These are phyloP conservation scores for Drosophila paramelanica DNA, from an alignment of 2,888 invertebrate genomes.

Conservation along the genomic window DNA sequence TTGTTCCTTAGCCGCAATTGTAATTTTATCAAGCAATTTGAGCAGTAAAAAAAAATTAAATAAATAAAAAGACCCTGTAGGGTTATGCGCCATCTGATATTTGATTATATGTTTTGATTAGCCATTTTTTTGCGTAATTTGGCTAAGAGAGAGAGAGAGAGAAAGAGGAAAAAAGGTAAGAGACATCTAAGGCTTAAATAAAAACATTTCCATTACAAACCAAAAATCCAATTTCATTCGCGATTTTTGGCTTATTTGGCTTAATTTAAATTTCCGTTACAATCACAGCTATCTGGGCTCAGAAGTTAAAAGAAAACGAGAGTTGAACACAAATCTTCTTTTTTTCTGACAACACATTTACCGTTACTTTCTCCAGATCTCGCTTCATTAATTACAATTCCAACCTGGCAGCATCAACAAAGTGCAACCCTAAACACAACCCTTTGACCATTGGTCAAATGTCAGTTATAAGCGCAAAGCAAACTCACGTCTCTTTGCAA, in stretches of 20 bases:
- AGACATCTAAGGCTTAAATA: background rate
- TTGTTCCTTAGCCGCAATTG: constrained; percentile 70
- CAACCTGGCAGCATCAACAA: constrained; percentile 11
- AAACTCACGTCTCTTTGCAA: constrained; percentile 7
- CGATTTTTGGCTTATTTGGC: too few species aligned
- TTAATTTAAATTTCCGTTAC: constrained; percentile 4
- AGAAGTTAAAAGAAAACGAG: too few species aligned
- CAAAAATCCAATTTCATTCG: too few species aligned
- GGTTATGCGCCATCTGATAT: constrained; percentile 57
- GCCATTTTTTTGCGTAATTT: constrained; percentile 13
- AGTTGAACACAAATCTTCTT: background rate
- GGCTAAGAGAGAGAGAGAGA: background rate
- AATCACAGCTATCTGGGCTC: background rate
- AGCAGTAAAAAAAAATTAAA: constrained; percentile 29
- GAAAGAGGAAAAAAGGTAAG: background rate
- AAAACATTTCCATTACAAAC: too few species aligned
- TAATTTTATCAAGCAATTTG: constrained; percentile 76
- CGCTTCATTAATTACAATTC: constrained; percentile 3
- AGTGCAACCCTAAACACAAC: constrained; percentile 34
- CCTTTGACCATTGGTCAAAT: constrained; percentile 75
- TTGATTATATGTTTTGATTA: constrained; percentile 58
- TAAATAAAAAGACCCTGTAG: constrained; percentile 1
- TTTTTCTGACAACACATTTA: background rate
- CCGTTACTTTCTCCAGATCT: constrained; percentile 12
- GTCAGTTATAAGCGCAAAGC: constrained; percentile 53